A percentile compares a stretch with the other conserved stretches of the same genome.
Conservation (phyloP, 92 coral and sea anemone genomes). For the Nematostella vectensis region DNA sequence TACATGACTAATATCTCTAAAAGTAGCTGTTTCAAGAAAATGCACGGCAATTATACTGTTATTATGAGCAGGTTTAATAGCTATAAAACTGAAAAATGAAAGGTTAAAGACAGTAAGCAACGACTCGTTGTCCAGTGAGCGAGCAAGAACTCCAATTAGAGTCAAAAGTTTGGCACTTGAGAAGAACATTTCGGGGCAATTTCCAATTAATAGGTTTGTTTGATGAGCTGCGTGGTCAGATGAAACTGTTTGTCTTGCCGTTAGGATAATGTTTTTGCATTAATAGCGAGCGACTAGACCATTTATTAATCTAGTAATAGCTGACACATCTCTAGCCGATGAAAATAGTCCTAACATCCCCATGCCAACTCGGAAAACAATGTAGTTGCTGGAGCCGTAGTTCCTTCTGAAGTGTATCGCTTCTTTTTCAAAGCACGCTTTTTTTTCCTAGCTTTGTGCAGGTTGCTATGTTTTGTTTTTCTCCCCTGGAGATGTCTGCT, state of each 20-base stretch:
- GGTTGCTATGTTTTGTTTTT: no score
- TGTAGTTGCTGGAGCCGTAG: no score
- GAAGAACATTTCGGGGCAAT: conserved; percentile 39
- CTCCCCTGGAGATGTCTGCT: no score
- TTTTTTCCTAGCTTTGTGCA: no score
- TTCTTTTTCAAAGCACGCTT: no score
- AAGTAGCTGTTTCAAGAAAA: conserved; percentile 72
- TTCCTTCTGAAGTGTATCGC: no score
- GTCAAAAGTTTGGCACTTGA: conserved; percentile 37
- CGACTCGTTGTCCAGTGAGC: conserved; percentile 15
- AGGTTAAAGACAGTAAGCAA: conserved; percentile 3
- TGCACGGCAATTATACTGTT: conserved; percentile 65
- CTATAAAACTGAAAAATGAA: conserved; percentile 37
- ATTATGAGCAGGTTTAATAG: conserved; percentile 64
- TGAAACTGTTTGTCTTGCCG: conserved; percentile 27
- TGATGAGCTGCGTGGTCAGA: conserved; percentile 12
- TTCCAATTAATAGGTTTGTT: conserved; percentile 18
- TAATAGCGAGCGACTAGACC: no score
- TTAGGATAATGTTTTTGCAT: no score
- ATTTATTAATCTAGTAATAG: no score
- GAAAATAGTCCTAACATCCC: no score
- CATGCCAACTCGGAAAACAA: no score
- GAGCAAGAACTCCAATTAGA: conserved; percentile 20
- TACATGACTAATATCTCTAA: conserved; percentile 70
- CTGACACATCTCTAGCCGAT: no score